Evolutionary conservation across 2,888 invertebrate genomes (phyloP).

Genomic region (Dasysyrphus albostriatus): DNA sequence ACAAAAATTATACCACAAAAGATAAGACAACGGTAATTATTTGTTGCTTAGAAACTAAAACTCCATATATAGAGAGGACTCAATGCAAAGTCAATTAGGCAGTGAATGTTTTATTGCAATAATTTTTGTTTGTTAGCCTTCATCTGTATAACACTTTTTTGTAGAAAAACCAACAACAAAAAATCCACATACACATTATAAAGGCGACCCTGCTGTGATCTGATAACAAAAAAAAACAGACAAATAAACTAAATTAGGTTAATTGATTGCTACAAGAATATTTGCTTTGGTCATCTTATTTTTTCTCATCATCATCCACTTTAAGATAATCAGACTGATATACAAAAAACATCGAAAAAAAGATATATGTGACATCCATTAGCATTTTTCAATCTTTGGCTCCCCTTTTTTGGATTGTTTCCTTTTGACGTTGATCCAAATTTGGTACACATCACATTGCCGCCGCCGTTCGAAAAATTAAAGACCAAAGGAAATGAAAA

Average conservation of each 20-base stretch:
- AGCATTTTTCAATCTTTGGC: slow-evolving; percentile 48
- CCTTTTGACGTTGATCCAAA: slow-evolving; percentile 41
- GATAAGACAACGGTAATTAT: slow-evolving; percentile 8
- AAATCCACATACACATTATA: neutral
- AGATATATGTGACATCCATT: slow-evolving; percentile 62
- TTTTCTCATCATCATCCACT: slow-evolving; percentile 4
- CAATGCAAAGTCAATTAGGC: slow-evolving; percentile 4
- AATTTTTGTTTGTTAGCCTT: neutral
- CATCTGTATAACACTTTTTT: neutral
- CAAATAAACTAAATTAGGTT: slow-evolving; percentile 59
- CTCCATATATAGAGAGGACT: neutral
- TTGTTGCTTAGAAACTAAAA: neutral
- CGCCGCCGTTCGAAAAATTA: slow-evolving; percentile 15
- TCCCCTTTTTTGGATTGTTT: slow-evolving; percentile 42
- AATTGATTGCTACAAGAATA: slow-evolving; percentile 70
- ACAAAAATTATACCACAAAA: slow-evolving; percentile 9
- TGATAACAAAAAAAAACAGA: slow-evolving; percentile 36
- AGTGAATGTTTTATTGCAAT: slow-evolving; percentile 36
- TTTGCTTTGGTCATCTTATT: slow-evolving; percentile 38
- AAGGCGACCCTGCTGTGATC: slow-evolving; percentile 46
- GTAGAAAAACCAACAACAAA: neutral
- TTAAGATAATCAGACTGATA: neutral
- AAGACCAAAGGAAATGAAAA: slow-evolving; percentile 68
- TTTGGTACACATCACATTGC: slow-evolving; percentile 51
- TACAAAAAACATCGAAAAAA: neutral